Evolutionary conservation across 2,797 vertebrate genomes (phyloP), one percentile per base, ranked within the genome.

Genomic region (Spizella passerina): DNA sequence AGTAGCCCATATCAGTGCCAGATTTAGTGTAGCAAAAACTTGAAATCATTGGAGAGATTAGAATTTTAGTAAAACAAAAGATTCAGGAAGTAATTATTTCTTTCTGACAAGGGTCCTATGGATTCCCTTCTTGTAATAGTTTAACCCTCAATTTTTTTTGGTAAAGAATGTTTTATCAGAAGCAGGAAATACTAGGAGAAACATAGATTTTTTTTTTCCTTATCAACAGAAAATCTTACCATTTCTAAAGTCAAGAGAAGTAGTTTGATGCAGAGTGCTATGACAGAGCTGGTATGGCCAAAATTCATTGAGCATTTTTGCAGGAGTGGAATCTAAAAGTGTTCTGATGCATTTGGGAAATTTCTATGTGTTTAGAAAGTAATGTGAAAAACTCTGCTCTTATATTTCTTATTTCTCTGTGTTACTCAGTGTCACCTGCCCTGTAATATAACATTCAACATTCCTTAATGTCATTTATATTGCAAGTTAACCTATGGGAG

Each of bases 371-470:
- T 86, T 91, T 88, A 49, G 57, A 91, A 88, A 46, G 44, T 82
- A 86, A 75, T 83, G 52, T 41, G 66, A 93, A 94, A 90, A 90
- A 30, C 14, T 82, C 27, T n/a, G 7, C 9, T 84, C 50, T 53
- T 84, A 12, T 41, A 84, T 79, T 88, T 90, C 80, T 43, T 76
- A 69, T 76, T 94, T 79, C 32, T 86, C 57, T 30, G 8, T 78
- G 18, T 84, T 59, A 64, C 29, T 57, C 32, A 9, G 66, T 84
- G 86, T 92, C 73, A 84, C 52, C 52, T 86, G 52, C 81, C 79
- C 82, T 90, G 85, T 65, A 91, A 78, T 91, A 90, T 43, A 93
- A 63, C 70, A 88, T 94, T 94, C 70, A 88, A 69, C 71, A 86
- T 75, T 56, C n/a, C 47, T 81, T 83, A 91, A 79, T 88, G 44